A percentile compares a stretch with the other conserved stretches of the same genome.
These are phyloP conservation scores for Burhinus oedicnemus DNA, from an alignment of 2,113 vertebrate genomes.

Conservation along the genomic window DNA sequence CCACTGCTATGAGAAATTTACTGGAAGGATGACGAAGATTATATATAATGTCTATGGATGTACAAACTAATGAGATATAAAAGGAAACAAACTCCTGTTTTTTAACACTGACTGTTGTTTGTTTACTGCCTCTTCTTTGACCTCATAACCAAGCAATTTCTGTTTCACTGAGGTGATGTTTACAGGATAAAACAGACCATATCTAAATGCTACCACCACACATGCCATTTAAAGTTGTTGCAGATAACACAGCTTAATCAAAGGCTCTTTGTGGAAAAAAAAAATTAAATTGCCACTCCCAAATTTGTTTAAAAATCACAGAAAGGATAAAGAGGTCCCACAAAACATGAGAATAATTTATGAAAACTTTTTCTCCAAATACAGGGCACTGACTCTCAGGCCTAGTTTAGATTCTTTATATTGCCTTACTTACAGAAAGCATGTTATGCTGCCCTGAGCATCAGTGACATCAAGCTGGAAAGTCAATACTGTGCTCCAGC, in stretches of 20 bases:
- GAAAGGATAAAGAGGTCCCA: not conserved
- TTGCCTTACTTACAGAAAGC: not conserved
- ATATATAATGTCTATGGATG: not conserved
- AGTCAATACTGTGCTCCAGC: not conserved
- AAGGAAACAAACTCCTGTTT: not conserved
- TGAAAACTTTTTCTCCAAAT: not conserved
- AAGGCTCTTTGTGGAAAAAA: not conserved
- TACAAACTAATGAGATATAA: not conserved
- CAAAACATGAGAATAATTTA: not conserved
- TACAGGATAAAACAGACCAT: not conserved
- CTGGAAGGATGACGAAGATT: not conserved
- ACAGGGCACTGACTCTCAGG: not conserved
- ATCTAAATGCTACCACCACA: not conserved
- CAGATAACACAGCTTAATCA: not conserved
- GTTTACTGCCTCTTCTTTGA: not conserved
- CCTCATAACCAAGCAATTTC: not conserved
- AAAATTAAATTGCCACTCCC: not conserved
- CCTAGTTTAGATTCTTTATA: not conserved
- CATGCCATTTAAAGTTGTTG: not conserved
- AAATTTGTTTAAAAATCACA: not conserved
- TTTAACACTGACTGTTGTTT: not conserved
- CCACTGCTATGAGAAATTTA: not conserved
- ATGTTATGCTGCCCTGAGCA: rapidly evolving
- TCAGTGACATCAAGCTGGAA: not conserved
- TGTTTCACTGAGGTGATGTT: not conserved